Evolutionary conservation across 2,797 vertebrate species (phyloP), one percentile per base, ranked within the genome.

Genomic region (Acanthopagrus latus): DNA sequence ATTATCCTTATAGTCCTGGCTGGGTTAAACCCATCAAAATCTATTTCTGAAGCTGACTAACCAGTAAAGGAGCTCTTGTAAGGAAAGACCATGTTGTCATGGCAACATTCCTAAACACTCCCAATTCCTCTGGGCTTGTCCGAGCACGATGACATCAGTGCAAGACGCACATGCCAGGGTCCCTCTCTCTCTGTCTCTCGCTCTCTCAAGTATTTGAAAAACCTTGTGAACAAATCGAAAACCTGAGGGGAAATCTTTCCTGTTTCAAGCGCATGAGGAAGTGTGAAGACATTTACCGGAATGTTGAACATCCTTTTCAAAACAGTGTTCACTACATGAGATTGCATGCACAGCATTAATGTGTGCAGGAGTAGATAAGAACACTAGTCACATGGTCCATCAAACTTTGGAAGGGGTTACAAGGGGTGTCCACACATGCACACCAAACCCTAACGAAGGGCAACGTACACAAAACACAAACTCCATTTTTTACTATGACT

Each of bases 321-420:
- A 82, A 83, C 73, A 29, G 23, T 41, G 20, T 69, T 79, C 23
- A 56, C 16, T 4, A 13, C 5, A n/a, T 33, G 50, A 77, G 79
- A 84, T 69, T 81, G 68, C 41, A 72, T 72, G 13, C 25, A n/a
- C n/a, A 33, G 72, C 1, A 50, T 38, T 33, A 38, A 38, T 41
- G 80, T 82, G 87, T 80, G 65, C 68, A 38, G 18, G 12, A 69
- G 60, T 33, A 85, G 90, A 92, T 93, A 91, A 90, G 84, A 3
- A 1, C 20, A 58, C 25, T 74, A 21, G 66, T 72, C 71, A 69
- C 27, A 56, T 3, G 50, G 68, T 63, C 59, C 33, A 48, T 21
- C 58, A 52, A 38, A 29, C 54, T 64, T 13, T 63, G 71, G 81
- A 76, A 80, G 83, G 80, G 41, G 83, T 47, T 29, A 64, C 1